Conservation (phyloP, 2,797 vertebrate genomes). For the Pterois miles region DNA sequence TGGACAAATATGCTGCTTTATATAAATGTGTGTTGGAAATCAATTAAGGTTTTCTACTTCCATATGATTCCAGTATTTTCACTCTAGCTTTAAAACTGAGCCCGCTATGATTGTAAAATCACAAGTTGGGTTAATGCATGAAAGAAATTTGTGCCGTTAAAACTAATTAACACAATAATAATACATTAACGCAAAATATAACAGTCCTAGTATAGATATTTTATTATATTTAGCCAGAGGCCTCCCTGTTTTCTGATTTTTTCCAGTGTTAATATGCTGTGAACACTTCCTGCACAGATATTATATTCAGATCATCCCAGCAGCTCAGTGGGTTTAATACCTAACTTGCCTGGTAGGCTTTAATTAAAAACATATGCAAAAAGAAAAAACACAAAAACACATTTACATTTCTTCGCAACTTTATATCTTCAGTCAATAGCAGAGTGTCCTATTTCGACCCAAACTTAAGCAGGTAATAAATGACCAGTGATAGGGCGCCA, state of each 20-base stretch:
- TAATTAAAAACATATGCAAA: background rate
- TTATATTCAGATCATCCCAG: background rate
- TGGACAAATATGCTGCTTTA: too few species aligned
- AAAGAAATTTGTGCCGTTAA: too few species aligned
- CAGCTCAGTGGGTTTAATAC: background rate
- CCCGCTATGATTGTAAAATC: too few species aligned
- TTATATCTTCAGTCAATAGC: background rate
- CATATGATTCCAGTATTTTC: too few species aligned
- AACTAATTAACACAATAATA: too few species aligned
- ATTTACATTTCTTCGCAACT: too few species aligned
- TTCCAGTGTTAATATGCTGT: background rate
- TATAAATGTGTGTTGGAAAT: too few species aligned
- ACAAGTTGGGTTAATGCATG: too few species aligned
- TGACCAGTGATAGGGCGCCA: background rate
- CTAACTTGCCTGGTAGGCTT: background rate
- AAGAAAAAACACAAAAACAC: background rate
- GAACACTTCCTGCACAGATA: too few species aligned
- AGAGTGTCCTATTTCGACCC: background rate
- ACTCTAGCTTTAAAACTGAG: too few species aligned
- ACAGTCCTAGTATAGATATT: background rate
- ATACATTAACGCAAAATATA: too few species aligned
- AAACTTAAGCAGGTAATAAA: background rate
- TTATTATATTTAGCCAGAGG: background rate
- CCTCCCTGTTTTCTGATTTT: background rate
- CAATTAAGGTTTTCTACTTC: too few species aligned